These are phyloP conservation scores for Macrosoma leucophasiata DNA, from an alignment of 2,888 invertebrate species.

Conservation along the genomic window DNA sequence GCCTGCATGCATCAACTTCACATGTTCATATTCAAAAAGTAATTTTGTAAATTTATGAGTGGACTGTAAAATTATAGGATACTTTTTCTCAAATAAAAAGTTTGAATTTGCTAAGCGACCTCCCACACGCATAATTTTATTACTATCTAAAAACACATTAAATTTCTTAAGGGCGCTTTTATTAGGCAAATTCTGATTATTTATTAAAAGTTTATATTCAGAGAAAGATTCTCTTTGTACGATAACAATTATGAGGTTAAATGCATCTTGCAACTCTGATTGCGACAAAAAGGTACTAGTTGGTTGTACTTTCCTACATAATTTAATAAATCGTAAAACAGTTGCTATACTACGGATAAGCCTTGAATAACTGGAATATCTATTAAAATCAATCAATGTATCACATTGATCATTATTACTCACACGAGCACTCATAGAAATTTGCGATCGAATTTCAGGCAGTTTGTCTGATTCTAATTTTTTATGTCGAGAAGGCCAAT, in stretches of 20 bases:
- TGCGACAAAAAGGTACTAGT: background rate
- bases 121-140: conserved; percentile 20
- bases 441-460: background rate
- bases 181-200: conserved; percentile 7
- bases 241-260: background rate
- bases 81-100: conserved; percentile 14
- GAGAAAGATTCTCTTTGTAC: background rate
- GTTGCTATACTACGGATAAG: background rate
- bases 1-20: conserved; percentile 25
- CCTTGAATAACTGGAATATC: conserved; percentile 13
- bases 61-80: conserved; percentile 14
- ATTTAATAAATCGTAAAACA: background rate
- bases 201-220: conserved; percentile 10
- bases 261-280: conserved; percentile 9
- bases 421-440: background rate
- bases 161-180: background rate
- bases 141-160: conserved; percentile 9
- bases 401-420: background rate
- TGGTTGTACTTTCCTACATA: background rate
- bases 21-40: conserved; percentile 13
- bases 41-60: conserved; percentile 11
- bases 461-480: no score
- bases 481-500: no score
- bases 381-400: background rate
- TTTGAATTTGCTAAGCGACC: conserved; percentile 15